Conservation (phyloP, 2,888 invertebrate genomes). For the Tetragonula carbonaria region DNA sequence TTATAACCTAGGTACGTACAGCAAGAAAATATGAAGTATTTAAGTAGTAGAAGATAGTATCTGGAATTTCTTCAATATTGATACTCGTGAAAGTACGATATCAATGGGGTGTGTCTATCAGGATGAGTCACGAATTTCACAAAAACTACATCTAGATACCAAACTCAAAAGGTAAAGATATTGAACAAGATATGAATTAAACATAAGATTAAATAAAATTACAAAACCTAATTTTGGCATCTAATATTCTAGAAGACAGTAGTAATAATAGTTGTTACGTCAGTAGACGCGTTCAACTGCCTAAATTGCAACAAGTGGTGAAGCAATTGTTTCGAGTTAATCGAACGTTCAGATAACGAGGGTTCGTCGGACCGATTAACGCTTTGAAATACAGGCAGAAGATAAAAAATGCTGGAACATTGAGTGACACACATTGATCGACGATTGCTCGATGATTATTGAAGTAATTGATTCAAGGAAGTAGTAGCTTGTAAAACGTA, state of each 20-base stretch:
- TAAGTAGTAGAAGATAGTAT: not conserved
- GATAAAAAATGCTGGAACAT: slow-evolving; percentile 40
- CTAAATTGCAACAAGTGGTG: slow-evolving; percentile 77
- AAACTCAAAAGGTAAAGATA: no score
- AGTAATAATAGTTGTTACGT: slow-evolving; percentile 73
- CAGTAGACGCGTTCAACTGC: slow-evolving; percentile 67
- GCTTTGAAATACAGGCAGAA: slow-evolving; percentile 4
- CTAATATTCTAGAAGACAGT: slow-evolving; percentile 39
- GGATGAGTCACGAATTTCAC: slow-evolving; percentile 13
- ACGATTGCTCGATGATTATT: slow-evolving; percentile 21
- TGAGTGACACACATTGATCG: slow-evolving; percentile 30
- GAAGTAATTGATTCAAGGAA: not conserved
- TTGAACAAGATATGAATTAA: not conserved
- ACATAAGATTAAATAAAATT: not conserved
- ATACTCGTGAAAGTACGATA: not conserved
- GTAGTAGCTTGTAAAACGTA: not conserved
- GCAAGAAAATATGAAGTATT: not conserved
- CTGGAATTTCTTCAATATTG: not conserved
- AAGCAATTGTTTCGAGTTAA: slow-evolving; percentile 76
- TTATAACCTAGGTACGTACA: not conserved
- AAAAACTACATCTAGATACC: not conserved
- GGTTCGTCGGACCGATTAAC: slow-evolving; percentile 53
- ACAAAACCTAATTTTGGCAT: slow-evolving; percentile 35
- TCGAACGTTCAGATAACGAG: slow-evolving; percentile 71
- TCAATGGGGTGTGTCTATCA: not conserved